A percentile compares a stretch with the other conserved stretches of the same genome.
These are phyloP conservation scores for Habrosyne pyritoides DNA, from an alignment of 2,888 invertebrate species.

Conservation along the genomic window DNA sequence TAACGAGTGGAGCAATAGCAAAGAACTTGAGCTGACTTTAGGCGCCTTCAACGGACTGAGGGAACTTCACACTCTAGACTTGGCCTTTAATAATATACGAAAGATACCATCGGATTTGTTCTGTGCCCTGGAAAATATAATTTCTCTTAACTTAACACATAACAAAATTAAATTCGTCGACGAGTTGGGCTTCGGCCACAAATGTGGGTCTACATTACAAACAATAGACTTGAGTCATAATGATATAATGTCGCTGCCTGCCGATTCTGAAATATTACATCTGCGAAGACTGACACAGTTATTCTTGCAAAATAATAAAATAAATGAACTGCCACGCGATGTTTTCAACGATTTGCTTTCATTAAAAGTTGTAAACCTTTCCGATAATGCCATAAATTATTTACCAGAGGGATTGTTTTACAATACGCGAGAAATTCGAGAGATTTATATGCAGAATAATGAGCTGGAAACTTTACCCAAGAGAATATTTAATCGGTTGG, in stretches of 20 bases:
- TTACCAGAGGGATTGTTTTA: slow-evolving; percentile 93
- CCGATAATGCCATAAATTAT: slow-evolving; percentile 92
- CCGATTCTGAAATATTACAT: slow-evolving; percentile 90
- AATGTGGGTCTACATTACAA: slow-evolving; percentile 88
- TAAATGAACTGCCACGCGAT: slow-evolving; percentile 89
- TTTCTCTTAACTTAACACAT: slow-evolving; percentile 91
- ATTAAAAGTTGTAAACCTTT: slow-evolving; percentile 91
- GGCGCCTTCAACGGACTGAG: slow-evolving; percentile 90
- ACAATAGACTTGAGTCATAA: slow-evolving; percentile 92
- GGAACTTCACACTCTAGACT: slow-evolving; percentile 90
- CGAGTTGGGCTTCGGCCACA: slow-evolving; percentile 87
- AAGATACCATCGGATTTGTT: slow-evolving; percentile 90
- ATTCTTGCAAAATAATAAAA: slow-evolving; percentile 92
- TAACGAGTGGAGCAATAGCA: slow-evolving; percentile 88
- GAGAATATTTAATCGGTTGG: slow-evolving; percentile 92
- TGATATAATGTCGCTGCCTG: slow-evolving; percentile 88
- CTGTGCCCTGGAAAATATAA: slow-evolving; percentile 91
- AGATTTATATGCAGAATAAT: slow-evolving; percentile 94
- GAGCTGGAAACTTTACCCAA: slow-evolving; percentile 92
- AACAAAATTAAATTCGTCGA: slow-evolving; percentile 92
- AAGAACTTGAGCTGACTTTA: slow-evolving; percentile 88
- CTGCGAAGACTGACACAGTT: slow-evolving; percentile 91
- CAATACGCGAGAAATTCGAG: slow-evolving; percentile 90
- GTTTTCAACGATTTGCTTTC: slow-evolving; percentile 91
- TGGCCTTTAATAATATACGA: slow-evolving; percentile 91